A percentile compares a stretch with the other conserved stretches of the same genome.
Conservation (phyloP, 2,797 vertebrate species). For the Tinamus major region DNA sequence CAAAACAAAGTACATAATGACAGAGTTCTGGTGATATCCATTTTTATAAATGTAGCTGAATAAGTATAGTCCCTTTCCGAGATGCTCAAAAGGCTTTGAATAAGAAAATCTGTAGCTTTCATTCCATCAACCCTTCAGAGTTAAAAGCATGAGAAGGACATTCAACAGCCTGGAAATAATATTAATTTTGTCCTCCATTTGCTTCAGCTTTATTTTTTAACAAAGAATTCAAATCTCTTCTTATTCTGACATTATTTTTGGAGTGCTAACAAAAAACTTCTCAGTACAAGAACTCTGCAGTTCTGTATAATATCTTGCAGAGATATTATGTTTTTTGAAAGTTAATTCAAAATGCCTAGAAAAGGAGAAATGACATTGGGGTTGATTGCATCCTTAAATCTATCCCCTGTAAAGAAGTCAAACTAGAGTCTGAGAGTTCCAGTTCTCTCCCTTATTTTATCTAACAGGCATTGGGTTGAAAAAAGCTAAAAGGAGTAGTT, state of each 20-base stretch:
- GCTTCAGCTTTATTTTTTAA: neutral
- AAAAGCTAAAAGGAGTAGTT: neutral
- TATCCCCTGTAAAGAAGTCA: neutral
- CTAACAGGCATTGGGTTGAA: neutral
- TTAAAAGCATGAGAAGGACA: neutral
- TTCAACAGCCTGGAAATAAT: neutral
- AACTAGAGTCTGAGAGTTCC: neutral
- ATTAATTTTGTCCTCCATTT: neutral
- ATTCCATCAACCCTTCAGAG: neutral
- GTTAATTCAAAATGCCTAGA: neutral
- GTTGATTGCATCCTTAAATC: neutral
- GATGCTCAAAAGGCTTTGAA: neutral
- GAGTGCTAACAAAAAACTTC: neutral
- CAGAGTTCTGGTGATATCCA: neutral
- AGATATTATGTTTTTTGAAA: neutral
- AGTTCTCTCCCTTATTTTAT: neutral
- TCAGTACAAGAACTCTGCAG: fast-evolving
- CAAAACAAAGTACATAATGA: neutral
- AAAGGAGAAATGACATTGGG: neutral
- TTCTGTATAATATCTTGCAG: neutral
- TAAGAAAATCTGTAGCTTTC: neutral
- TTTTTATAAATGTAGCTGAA: neutral
- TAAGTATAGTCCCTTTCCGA: neutral
- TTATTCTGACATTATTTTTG: neutral
- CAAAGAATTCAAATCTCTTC: neutral